Evolutionary conservation across 2,797 vertebrate genomes (phyloP), one percentile per base, ranked within the genome.

Genomic region (Epinephelus malabaricus): DNA sequence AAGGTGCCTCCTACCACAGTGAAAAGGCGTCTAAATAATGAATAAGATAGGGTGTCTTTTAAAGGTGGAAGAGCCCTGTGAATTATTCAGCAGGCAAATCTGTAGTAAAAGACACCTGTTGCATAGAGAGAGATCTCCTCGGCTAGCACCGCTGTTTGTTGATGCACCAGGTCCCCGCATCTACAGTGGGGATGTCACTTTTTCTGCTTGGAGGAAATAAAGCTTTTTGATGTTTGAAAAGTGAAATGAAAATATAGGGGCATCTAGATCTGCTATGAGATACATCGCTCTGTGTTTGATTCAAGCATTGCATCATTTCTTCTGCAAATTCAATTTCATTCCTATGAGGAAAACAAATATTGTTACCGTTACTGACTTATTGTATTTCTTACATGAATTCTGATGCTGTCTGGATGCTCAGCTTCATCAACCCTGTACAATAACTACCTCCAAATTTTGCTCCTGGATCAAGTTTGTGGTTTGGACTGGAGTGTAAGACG

Each of bases 61-160:
- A 93, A 92, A 94, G 92, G 92, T 92, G 92, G 89, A 94, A 92
- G 93, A 90, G 85, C 90, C 82, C 53, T 21, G 72, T 96, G 85
- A 95, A 95, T 96, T 88, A 95, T 95, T 93, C 85, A 95, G 66
- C 19, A 73, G 80, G 89, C 88, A 94, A 95, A 94, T 94, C 88
- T 86, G 88, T 92, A 91, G 94, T 95, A 92, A 95, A 94, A 93
- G 91, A 94, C 93, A 96, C 88, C 91, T 95, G 95, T 95, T 94
- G 92, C 85, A 69, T 58, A 40, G 63, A 69, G 69, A 88, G 76
- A 80, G 45, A 85, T 84, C 54, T 71, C 68, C 40, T 2, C 38
- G 58, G 61, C 23, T 50, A 61, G 60, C 49, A 10, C 18, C 66
- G 72, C 67, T 89, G 61, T 90, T 82, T 87, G 82, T 72, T 76